Conservation (phyloP, 1,140 invertebrate species). For the Pemphigus obesinymphae region DNA sequence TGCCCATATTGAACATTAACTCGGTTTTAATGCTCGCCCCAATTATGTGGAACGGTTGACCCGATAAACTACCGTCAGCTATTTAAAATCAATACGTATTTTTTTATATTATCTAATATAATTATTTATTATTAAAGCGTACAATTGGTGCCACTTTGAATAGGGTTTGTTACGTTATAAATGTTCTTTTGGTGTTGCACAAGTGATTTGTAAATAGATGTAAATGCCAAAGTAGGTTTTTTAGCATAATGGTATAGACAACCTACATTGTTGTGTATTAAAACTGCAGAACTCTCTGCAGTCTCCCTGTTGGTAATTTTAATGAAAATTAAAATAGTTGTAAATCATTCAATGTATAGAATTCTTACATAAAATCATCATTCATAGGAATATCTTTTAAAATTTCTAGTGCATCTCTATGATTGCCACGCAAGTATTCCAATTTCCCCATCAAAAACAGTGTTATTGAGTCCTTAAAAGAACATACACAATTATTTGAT, state of each 20-base stretch:
- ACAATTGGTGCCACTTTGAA: too few species aligned
- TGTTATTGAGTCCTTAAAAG: constrained; percentile 58
- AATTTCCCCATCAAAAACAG: constrained; percentile 65
- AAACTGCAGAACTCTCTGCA: constrained; percentile 63
- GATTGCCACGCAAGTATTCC: constrained; percentile 66
- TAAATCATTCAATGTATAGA: background rate
- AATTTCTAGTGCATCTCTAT: constrained; percentile 63
- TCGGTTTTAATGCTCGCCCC: constrained; percentile 67
- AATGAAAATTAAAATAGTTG: too few species aligned
- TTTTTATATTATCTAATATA: background rate
- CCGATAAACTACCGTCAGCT: constrained; percentile 52
- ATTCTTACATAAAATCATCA: background rate
- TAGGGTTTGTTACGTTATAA: constrained; percentile 52
- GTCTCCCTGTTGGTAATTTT: constrained; percentile 39
- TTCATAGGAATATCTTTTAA: constrained; percentile 57
- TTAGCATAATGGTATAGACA: constrained; percentile 80
- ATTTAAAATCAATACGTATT: constrained; percentile 24
- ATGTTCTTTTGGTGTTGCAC: constrained; percentile 68
- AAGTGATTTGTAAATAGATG: constrained; percentile 79
- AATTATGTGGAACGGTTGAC: constrained; percentile 58
- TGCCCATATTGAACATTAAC: constrained; percentile 86
- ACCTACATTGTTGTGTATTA: constrained; percentile 86
- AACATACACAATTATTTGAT: background rate
- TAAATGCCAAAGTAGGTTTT: constrained; percentile 78
- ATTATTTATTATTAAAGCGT: too few species aligned